Base-by-base conservation (phyloP, 2,113 vertebrate species). In the Protobothrops mucrosquamatus region DNA sequence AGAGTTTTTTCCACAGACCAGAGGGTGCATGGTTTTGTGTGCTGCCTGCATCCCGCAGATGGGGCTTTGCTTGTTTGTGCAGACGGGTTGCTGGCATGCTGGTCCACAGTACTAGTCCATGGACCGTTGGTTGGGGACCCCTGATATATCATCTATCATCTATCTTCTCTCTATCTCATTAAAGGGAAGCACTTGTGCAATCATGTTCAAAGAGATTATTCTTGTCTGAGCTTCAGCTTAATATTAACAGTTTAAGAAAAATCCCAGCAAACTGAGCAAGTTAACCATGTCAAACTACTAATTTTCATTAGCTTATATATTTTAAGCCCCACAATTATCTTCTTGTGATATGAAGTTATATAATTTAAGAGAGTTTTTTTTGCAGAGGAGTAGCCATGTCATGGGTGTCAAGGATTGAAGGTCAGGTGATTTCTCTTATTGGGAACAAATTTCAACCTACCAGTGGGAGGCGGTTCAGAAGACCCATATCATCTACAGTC, bases 381-480 rank as follows among this genome's bases (percentile, higher is more conserved):
- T 64, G 26, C 4, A 11, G n/a, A 74, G 69, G 69, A 81, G 18
- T 39, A 39, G 34, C 52, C 34, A 69, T 0, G 2, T n/a, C 93
- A 87, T 6, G 20, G 0, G 7, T 59, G 43, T 89, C 88, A 81
- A 94, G 89, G 87, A 46, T 89, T 85, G 55, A 23, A 54, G 51
- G 34, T 59, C 14, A 92, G 59, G 12, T 29, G 23, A 24, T 23
- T 92, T 1, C 6, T 1, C 61, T 5, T 94, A 39, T 69, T 0
- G 14, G 20, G 6, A 93, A 94, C 23, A 91, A 64, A 81, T 87
- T n/a, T 90, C 46, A 56, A 93, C 97, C 26, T 97, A 99, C 99
- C 98, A 98, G 92, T 89, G 98, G 98, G 94, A 98, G 96, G 96
- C 96, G 97, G 95, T 98, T 98, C 86, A 98, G 97, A 92, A 99